These are phyloP conservation scores for Noctua comes DNA, from an alignment of 2,888 invertebrate species.

Conservation along the genomic window DNA sequence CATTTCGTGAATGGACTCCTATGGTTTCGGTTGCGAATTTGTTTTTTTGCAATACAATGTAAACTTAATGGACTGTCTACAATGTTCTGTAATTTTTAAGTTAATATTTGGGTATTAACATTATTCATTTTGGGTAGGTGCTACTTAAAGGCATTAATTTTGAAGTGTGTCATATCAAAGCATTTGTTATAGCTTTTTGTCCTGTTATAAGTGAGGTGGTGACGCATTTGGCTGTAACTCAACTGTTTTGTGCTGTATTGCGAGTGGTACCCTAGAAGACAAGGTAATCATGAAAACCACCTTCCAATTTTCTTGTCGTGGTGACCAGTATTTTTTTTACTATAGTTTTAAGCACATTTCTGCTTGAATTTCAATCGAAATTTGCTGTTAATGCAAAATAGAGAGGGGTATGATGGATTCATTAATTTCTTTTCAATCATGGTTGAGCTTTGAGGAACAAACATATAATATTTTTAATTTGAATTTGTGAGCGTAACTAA, in stretches of 20 bases:
- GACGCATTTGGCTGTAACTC: background rate
- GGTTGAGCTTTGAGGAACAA: too few relatives aligned
- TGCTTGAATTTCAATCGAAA: background rate
- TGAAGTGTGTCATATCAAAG: constrained; percentile 40
- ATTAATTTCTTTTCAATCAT: too few relatives aligned
- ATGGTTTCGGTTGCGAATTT: constrained; percentile 81
- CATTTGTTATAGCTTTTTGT: constrained; percentile 10
- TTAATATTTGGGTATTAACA: constrained; percentile 68
- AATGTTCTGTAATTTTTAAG: constrained; percentile 72
- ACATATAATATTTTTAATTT: too few relatives aligned
- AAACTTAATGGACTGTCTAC: constrained; percentile 65
- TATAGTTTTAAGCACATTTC: background rate
- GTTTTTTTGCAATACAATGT: constrained; percentile 72
- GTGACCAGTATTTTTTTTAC: background rate
- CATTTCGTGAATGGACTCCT: constrained; percentile 82
- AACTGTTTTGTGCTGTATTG: background rate
- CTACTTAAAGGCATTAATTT: constrained; percentile 53
- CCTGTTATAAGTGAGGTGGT: background rate
- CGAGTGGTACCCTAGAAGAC: background rate
- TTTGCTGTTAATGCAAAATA: background rate
- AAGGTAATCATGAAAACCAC: background rate
- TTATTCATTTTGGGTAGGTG: constrained; percentile 55
- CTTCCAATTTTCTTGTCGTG: background rate
- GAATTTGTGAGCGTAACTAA: too few relatives aligned
- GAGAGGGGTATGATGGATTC: too few relatives aligned